Evolutionary conservation across 2,888 invertebrate species (phyloP).

Genomic region (Gibbula magus): DNA sequence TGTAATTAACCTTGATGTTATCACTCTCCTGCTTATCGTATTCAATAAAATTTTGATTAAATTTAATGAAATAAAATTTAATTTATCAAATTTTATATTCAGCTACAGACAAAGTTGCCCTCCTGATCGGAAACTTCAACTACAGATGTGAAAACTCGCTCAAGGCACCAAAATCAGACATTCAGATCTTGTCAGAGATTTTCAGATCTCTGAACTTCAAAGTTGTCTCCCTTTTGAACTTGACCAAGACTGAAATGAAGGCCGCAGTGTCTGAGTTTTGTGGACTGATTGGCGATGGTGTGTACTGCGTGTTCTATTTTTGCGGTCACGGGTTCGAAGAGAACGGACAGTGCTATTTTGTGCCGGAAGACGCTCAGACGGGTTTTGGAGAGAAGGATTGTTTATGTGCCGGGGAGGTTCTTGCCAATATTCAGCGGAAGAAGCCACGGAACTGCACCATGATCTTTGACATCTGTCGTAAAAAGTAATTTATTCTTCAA

Average conservation of each 20-base stretch:
- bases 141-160: slow-evolving; percentile 72
- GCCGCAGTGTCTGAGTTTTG: slow-evolving; percentile 74
- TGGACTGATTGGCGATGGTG: slow-evolving; percentile 73
- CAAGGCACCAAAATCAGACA: slow-evolving; percentile 63
- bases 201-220: slow-evolving; percentile 72
- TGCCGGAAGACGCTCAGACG: slow-evolving; percentile 74
- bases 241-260: slow-evolving; percentile 74
- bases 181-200: slow-evolving; percentile 67
- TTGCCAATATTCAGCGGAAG: slow-evolving; percentile 68
- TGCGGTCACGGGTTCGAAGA: slow-evolving; percentile 77
- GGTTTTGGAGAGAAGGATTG: slow-evolving; percentile 72
- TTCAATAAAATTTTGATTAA: too few relatives aligned
- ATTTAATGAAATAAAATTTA: too few relatives aligned
- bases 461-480: slow-evolving; percentile 75
- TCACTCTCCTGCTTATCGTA: too few relatives aligned
- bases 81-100: slow-evolving; percentile 21
- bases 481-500: slow-evolving; percentile 47
- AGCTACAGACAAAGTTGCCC: slow-evolving; percentile 76
- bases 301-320: slow-evolving; percentile 73
- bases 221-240: slow-evolving; percentile 75
- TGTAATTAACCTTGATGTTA: too few relatives aligned
- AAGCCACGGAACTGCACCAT: slow-evolving; percentile 74
- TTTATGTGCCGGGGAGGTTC: slow-evolving; percentile 63
- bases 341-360: slow-evolving; percentile 74
- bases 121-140: slow-evolving; percentile 75